Base-by-base conservation (phyloP, 2,888 invertebrate species). In the Uloborus plumipes region DNA sequence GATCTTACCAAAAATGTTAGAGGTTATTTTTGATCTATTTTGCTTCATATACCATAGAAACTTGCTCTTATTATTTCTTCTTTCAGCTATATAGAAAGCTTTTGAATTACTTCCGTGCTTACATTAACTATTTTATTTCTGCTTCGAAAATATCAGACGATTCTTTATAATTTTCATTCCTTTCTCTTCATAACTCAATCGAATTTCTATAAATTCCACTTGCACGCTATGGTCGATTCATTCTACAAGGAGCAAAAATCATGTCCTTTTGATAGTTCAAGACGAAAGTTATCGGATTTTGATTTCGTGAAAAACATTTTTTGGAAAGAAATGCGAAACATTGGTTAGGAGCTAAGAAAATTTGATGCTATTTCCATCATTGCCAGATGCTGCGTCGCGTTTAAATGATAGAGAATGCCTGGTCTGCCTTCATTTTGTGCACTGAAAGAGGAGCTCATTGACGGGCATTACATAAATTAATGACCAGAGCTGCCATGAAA, bases 241-340 rank as follows among this genome's bases (percentile, higher is more conserved):
- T 55, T 49, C 64, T 55, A 50, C 59, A 31, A 66, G 58, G 58
- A 70, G 55, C 70, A 71, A 78, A 78, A 77, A 71, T 71, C 58
- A 53, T 47, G 55, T 65, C 65, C 65, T 71, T 78, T 78, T 71
- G 65, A 78, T 77, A 70, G 64, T 39, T 49, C 20, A 49, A 71
- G 77, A 65, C 65, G 77, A 78, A 78, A 77, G 77, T 77, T 77
- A 77, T 77, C 77, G 77, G 71, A 70, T 77, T 78, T 78, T 78
- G 64, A 71, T 71, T 78, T 78, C 62, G 70, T 15, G 31, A 31
- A 69, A 64, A 70, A 70, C 64, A 70, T 49, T 70, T 70, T 69
- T 26, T 14, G 18, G 16, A 50, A 71, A 78, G 70, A 78, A 78
- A 76, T 47, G 58, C 55, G 77, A 71, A 78, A 77, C 62, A 64